Percentiles rank a stretch among this genome's conserved stretches.
Conservation (phyloP, 2,113 vertebrate genomes). For the Oophaga pumilio region DNA sequence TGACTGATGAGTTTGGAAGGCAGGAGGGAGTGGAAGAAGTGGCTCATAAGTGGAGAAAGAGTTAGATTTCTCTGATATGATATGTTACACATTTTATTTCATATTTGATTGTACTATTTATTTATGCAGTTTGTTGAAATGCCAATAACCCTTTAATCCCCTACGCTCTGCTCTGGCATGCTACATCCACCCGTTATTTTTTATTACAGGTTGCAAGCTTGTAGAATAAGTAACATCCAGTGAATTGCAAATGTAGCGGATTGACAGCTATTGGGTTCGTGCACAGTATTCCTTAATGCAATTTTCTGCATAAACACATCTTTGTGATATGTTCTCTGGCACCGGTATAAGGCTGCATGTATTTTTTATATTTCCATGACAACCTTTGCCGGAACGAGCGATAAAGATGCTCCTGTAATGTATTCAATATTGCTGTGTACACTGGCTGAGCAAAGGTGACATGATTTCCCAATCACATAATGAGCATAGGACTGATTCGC, state of each 20-base stretch:
- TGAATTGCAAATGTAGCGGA: not conserved
- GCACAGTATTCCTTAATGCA: too few relatives aligned
- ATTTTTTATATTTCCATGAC: slow-evolving; percentile 35
- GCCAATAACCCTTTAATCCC: too few relatives aligned
- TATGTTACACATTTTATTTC: too few relatives aligned
- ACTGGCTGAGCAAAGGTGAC: slow-evolving; percentile 18
- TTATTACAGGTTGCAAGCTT: not conserved
- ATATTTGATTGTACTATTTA: too few relatives aligned
- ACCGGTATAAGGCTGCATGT: not conserved
- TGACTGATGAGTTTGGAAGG: too few relatives aligned
- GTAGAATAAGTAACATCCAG: not conserved
- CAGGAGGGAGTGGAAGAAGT: too few relatives aligned
- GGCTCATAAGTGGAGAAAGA: too few relatives aligned
- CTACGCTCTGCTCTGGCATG: too few relatives aligned
- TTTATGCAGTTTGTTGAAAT: too few relatives aligned
- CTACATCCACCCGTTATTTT: too few relatives aligned
- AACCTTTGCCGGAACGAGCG: not conserved
- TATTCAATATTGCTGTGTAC: slow-evolving; percentile 14
- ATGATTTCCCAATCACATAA: slow-evolving; percentile 18
- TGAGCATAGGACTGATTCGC: not conserved
- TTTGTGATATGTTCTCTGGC: not conserved
- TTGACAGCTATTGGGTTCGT: too few relatives aligned
- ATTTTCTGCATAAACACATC: not conserved
- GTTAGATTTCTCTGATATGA: too few relatives aligned
- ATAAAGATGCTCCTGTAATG: not conserved